Evolutionary conservation across 2,797 vertebrate species (phyloP).

Genomic region (Macropodus opercularis): DNA sequence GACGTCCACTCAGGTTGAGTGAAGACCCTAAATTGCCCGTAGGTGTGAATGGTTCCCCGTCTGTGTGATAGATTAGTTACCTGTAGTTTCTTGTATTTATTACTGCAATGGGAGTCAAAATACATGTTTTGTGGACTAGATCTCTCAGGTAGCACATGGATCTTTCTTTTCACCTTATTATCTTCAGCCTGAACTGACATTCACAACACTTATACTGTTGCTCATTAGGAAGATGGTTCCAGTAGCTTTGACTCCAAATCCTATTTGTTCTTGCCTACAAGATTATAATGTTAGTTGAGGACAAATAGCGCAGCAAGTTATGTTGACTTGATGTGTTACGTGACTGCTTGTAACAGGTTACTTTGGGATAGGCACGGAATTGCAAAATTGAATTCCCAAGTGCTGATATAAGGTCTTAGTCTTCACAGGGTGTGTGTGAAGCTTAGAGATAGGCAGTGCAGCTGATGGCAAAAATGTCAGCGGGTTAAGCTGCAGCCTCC

Average conservation of each 20-base stretch:
- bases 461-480: conserved; percentile 57
- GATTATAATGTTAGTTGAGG: conserved; percentile 36
- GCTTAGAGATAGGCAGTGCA: conserved; percentile 51
- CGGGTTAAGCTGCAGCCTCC: conserved; percentile 54
- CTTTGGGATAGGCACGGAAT: conserved; percentile 43
- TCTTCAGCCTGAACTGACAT: too few species aligned
- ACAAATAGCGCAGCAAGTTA: conserved; percentile 53
- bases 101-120: neutral
- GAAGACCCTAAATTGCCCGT: too few species aligned
- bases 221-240: conserved; percentile 39
- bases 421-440: conserved; percentile 30
- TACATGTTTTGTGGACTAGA: conserved; percentile 8
- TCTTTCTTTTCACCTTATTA: too few species aligned
- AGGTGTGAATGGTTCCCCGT: too few species aligned
- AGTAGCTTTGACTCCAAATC: conserved; percentile 43
- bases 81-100: neutral
- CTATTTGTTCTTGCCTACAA: conserved; percentile 41
- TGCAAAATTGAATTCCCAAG: conserved; percentile 56
- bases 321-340: conserved; percentile 31
- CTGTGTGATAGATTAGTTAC: too few species aligned
- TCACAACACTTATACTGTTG: conserved; percentile 3
- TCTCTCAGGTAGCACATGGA: too few species aligned
- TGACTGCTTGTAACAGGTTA: conserved; percentile 48
- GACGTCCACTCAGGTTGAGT: too few species aligned
- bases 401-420: conserved; percentile 40